These are phyloP conservation scores for Fregata magnificens DNA, from an alignment of 2,113 vertebrate species.

Conservation along the genomic window DNA sequence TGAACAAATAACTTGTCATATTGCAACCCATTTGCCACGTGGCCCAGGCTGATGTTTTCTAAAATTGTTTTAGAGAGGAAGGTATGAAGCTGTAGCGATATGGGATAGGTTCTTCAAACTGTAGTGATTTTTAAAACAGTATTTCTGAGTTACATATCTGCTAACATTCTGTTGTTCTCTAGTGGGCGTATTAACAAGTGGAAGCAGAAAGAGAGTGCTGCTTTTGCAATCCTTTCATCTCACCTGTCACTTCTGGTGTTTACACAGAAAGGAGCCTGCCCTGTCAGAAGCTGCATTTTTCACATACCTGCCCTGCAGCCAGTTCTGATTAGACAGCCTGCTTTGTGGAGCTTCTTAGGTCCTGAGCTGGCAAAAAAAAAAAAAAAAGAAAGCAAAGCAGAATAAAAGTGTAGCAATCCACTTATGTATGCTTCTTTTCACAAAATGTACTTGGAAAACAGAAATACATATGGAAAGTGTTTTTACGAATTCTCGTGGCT, in stretches of 20 bases:
- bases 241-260: constrained; percentile 28
- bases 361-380: not conserved
- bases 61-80: not conserved
- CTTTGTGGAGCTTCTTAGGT: not conserved
- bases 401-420: not conserved
- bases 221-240: not conserved
- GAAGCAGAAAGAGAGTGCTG: not conserved
- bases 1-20: not conserved
- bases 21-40: not conserved
- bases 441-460: not conserved
- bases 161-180: not conserved
- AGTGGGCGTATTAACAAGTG: not conserved
- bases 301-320: constrained; percentile 52
- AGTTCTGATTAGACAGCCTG: not conserved
- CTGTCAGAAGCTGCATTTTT: constrained; percentile 42
- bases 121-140: not conserved
- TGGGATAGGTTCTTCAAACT: not conserved
- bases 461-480: not conserved
- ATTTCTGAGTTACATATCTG: not conserved
- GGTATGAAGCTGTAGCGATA: not conserved
- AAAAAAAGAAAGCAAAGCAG: not conserved
- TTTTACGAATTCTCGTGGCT: not conserved
- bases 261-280: not conserved
- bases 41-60: not conserved
- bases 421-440: not conserved